phyloP scores from a whole-genome alignment of 2,797 vertebrate species.

The Manis javanica region DNA sequence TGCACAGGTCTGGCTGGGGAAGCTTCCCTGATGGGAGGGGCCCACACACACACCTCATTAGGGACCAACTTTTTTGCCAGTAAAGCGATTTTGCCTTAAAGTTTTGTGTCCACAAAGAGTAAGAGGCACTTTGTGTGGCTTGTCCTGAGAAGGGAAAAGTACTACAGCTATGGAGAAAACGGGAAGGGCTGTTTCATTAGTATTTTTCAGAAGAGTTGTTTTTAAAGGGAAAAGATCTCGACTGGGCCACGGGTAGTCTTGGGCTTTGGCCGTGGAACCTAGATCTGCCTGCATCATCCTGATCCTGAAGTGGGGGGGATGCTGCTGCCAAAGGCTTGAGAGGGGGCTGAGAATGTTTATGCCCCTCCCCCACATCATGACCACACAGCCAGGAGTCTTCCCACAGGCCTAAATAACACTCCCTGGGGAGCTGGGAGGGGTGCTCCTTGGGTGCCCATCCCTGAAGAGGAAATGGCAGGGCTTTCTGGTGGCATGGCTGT shows the following conservation, averaged over 20 bases:
- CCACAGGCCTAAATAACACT: background rate
- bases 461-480: background rate
- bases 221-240: constrained; percentile 25
- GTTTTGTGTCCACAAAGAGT: background rate
- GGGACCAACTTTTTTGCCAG: background rate
- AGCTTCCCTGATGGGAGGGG: background rate
- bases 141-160: constrained; percentile 57
- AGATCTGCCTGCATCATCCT: background rate
- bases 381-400: background rate
- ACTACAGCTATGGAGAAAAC: background rate
- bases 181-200: background rate
- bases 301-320: background rate
- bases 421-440: background rate
- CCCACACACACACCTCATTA: background rate
- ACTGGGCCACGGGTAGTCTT: background rate
- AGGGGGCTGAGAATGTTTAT: background rate
- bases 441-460: background rate
- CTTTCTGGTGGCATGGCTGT: background rate
- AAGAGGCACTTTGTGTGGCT: constrained; percentile 8
- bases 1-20: background rate
- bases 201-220: constrained; percentile 16
- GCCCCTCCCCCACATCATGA: background rate
- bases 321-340: background rate
- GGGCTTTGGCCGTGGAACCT: background rate
- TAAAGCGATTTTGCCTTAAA: background rate